Conservation (phyloP, 2,888 invertebrate genomes). For the Lasius fuliginosus region DNA sequence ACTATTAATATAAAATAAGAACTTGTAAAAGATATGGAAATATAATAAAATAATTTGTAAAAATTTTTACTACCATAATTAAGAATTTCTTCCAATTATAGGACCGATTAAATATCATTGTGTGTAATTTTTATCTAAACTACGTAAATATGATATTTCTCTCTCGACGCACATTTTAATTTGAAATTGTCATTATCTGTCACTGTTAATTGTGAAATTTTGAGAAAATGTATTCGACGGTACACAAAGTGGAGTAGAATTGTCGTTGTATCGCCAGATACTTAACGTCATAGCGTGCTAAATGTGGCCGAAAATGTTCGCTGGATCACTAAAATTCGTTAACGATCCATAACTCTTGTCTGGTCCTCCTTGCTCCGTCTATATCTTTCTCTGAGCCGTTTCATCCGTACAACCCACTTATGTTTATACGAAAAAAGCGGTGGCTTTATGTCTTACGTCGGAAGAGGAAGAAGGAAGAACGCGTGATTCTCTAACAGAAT, state of each 20-base stretch:
- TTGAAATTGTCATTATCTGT: not conserved
- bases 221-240: slow-evolving; percentile 13
- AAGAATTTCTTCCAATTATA: not conserved
- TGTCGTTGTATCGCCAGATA: slow-evolving; percentile 5
- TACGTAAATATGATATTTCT: not conserved
- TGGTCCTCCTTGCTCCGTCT: slow-evolving; percentile 47
- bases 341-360: slow-evolving; percentile 70
- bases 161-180: not conserved
- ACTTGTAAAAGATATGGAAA: slow-evolving; percentile 1
- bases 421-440: slow-evolving; percentile 68
- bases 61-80: not conserved
- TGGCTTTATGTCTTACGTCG: slow-evolving; percentile 57
- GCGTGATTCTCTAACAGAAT: slow-evolving; percentile 60
- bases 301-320: slow-evolving; percentile 55
- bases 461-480: slow-evolving; percentile 34
- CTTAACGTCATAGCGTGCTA: slow-evolving; percentile 14
- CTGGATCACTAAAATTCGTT: slow-evolving; percentile 66
- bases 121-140: not conserved
- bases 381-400: slow-evolving; percentile 14
- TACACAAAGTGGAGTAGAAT: slow-evolving; percentile 1
- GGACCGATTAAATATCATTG: not conserved
- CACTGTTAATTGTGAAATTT: not conserved
- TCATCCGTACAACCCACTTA: slow-evolving; percentile 48
- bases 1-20: not conserved
- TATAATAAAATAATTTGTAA: not conserved